Evolutionary conservation across 2,797 vertebrate genomes (phyloP).

Genomic region (Luscinia megarhynchos): DNA sequence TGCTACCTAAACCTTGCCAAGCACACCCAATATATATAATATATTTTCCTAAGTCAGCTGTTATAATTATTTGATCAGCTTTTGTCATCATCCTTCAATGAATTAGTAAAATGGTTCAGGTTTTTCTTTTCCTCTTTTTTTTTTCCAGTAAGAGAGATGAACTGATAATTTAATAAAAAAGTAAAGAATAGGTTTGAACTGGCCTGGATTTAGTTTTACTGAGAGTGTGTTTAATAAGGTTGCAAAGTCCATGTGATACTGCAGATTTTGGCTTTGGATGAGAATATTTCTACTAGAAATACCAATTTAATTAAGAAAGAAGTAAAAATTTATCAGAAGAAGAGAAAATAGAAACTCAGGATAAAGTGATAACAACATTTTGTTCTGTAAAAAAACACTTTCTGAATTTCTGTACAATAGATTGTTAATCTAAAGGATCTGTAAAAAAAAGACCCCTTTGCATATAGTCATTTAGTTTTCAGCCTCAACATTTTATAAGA

Average conservation of each 20-base stretch:
- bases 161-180: not conserved
- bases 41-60: not conserved
- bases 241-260: not conserved
- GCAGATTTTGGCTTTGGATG: not conserved
- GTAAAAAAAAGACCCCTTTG: not conserved
- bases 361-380: not conserved
- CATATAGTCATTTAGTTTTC: not conserved
- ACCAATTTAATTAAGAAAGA: not conserved
- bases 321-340: not conserved
- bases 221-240: not conserved
- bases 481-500: not conserved
- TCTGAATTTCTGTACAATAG: not conserved
- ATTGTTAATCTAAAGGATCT: not conserved
- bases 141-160: rapidly evolving
- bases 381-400: not conserved
- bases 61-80: not conserved
- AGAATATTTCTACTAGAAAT: not conserved
- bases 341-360: not conserved
- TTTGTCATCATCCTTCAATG: not conserved
- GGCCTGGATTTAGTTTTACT: not conserved
- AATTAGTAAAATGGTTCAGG: not conserved
- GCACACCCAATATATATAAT: too few relatives aligned
- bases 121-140: rapidly evolving
- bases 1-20: not conserved
- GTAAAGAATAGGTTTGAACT: not conserved